Conservation (phyloP, 2,113 vertebrate species). For the Pycnonotus jocosus region DNA sequence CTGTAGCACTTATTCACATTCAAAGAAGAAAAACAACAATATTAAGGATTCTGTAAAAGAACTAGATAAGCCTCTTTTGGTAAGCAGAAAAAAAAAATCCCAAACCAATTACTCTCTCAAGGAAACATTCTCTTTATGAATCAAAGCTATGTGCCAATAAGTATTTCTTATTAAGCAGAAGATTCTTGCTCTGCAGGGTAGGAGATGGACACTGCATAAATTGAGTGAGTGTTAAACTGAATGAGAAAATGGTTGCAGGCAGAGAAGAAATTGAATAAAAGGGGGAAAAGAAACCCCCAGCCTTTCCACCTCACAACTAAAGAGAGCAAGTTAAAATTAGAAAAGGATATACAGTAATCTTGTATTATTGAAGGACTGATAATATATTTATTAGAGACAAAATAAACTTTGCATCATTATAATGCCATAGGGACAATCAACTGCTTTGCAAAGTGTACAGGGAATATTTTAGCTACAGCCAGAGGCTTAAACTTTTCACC, state of each 20-base stretch:
- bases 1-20: background rate
- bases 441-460: background rate
- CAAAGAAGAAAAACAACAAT: background rate
- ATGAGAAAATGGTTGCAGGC: background rate
- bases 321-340: background rate
- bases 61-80: conserved; percentile 5
- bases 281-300: background rate
- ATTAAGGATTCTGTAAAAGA: conserved; percentile 15
- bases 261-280: background rate
- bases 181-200: background rate
- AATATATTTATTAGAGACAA: background rate
- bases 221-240: background rate
- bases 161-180: background rate
- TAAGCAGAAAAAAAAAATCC: background rate
- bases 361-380: background rate
- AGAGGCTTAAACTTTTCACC: background rate
- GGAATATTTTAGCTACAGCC: background rate
- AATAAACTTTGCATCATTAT: background rate
- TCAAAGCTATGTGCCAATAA: background rate
- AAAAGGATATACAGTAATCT: background rate
- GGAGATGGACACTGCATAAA: background rate
- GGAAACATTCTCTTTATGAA: conserved; percentile 14
- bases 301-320: background rate
- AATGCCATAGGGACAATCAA: background rate
- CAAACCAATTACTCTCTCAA: background rate